Percentiles rank a stretch among this genome's conserved stretches.
These are phyloP conservation scores for Ophiothrix spiculata DNA, from an alignment of 35 echinoderm and acorn worm species.

Conservation along the genomic window DNA sequence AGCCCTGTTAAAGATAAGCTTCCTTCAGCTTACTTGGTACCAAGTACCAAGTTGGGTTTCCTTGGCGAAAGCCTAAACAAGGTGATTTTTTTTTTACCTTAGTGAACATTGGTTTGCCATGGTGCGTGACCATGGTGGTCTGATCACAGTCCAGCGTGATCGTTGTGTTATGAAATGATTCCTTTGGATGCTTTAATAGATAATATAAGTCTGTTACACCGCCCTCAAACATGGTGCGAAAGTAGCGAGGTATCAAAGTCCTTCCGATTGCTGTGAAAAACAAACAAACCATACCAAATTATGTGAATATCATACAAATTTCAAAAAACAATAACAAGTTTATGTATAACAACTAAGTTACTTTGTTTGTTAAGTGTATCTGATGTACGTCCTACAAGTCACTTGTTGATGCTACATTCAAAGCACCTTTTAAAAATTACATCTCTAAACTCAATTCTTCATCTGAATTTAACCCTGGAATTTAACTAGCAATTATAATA, in stretches of 20 bases:
- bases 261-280: slow-evolving; percentile 86
- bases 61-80: too few relatives aligned
- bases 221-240: slow-evolving; percentile 98
- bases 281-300: not conserved
- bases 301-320: not conserved
- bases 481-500: too few relatives aligned
- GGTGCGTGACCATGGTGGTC: slow-evolving; percentile 95
- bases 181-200: slow-evolving; percentile 95
- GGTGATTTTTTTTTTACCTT: slow-evolving; percentile 82
- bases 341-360: not conserved
- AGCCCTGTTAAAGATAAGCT: too few relatives aligned
- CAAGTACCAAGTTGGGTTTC: too few relatives aligned
- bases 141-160: slow-evolving; percentile 99
- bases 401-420: too few relatives aligned
- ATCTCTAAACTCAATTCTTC: too few relatives aligned
- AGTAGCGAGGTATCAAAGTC: slow-evolving; percentile 93
- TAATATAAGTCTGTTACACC: slow-evolving; percentile 97
- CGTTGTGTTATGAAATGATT: slow-evolving; percentile 99
- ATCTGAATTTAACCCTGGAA: too few relatives aligned
- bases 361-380: too few relatives aligned
- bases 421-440: too few relatives aligned
- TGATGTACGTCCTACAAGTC: too few relatives aligned
- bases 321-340: not conserved
- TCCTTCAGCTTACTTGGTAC: too few relatives aligned
- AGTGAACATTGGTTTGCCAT: slow-evolving; percentile 97